Evolutionary conservation across 2,797 vertebrate species (phyloP).

Genomic region (Eulemur coronatus): DNA sequence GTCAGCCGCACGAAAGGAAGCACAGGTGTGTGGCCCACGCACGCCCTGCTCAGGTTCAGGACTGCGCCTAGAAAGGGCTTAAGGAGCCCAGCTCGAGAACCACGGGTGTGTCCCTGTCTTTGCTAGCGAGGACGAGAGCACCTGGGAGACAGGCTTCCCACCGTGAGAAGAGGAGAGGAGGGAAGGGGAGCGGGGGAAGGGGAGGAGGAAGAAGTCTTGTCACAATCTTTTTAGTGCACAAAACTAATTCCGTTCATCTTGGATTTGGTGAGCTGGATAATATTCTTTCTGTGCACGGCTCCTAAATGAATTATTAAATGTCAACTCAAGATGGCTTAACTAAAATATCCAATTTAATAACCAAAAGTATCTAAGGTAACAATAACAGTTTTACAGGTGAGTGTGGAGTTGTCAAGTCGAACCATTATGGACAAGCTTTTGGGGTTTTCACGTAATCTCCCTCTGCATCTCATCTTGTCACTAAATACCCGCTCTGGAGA

Average conservation of each 20-base stretch:
- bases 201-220: background rate
- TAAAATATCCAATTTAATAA: constrained; percentile 78
- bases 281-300: constrained; percentile 44
- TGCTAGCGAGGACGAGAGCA: background rate
- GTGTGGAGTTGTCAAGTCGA: constrained; percentile 73
- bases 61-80: too few species aligned
- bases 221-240: constrained; percentile 50
- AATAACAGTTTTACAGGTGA: constrained; percentile 63
- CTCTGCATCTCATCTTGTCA: constrained; percentile 56
- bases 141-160: background rate
- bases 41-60: rapidly evolving
- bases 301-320: constrained; percentile 76
- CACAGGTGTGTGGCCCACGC: background rate
- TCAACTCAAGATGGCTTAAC: constrained; percentile 69
- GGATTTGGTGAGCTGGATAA: constrained; percentile 61
- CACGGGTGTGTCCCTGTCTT: background rate
- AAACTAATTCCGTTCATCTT: constrained; percentile 54
- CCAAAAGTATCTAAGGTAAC: constrained; percentile 70
- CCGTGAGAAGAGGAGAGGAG: background rate
- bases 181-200: too few species aligned
- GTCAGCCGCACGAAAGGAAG: background rate
- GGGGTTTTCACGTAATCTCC: constrained; percentile 61
- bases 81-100: background rate
- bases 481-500: constrained; percentile 67
- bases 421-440: constrained; percentile 58